Base-by-base conservation (phyloP, 2,888 invertebrate species). In the Lissonota sp. region DNA sequence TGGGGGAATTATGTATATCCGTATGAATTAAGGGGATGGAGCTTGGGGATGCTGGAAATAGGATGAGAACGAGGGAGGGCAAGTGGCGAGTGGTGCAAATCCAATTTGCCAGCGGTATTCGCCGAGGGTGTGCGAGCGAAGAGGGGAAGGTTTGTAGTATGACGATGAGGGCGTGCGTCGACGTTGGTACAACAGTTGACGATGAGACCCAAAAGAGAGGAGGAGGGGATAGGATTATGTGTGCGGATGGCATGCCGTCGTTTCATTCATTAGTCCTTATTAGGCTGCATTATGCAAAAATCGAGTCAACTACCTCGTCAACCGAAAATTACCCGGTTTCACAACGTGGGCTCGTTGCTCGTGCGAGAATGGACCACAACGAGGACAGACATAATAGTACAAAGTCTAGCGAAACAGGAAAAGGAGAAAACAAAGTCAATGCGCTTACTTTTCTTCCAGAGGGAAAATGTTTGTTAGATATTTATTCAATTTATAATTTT, bases 231-330 rank as follows among this genome's bases (percentile, higher is more conserved):
- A 6, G 8, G 53, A 39, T 40, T 58, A 55, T 42, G 58, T 53
- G 57, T 53, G 70, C 58, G 62, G 72, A 58, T 84, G 84, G 84
- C 86, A 84, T 85, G 73, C 26, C 26, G 26, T 83, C 83, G 83
- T 88, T 89, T 87, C 88, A 87, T 89, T 90, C 86, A 89, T 90
- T 90, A 90, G 86, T 84, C 83, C 88, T 89, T 89, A 89, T 90
- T 90, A 88, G 86, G 86, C 85, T 86, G 85, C 86, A 88, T 90
- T 90, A 90, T 90, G 90, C 89, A 87, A 89, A 88, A 90, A 89
- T 88, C 26, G 87, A 89, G 87, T 86, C 85, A 86, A 85, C 87
- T 85, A 76, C 82, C 83, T 78, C 82, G 84, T 75, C 85, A 83
- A 86, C 82, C 83, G 86, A 85, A 88, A 89, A 88, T 88, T 87